Base-by-base conservation (phyloP, 1,140 invertebrate genomes). In the Drosophila nikananu region DNA sequence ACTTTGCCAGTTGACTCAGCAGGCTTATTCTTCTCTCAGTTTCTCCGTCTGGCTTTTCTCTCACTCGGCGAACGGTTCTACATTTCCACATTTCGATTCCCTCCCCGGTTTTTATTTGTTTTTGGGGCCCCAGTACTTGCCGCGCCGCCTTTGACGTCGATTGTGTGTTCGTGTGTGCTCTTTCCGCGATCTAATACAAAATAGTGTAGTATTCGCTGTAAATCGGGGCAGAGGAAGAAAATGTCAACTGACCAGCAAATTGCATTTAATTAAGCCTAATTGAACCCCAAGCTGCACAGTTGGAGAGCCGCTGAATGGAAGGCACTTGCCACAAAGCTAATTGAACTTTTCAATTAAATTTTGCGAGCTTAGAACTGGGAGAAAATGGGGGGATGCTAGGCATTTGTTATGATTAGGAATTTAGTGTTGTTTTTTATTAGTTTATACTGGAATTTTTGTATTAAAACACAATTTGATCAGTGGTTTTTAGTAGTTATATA, bases 191-290 rank as follows among this genome's bases (percentile, higher is more conserved):
- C 51, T 32, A 27, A 58, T 51, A 52, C 44, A 46, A 13, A 13
- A 51, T 21, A 52, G 59, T 80, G 62, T 55, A 60, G 32, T n/a
- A 35, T 23, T 13, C 37, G 37, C 15, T 60, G 68, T 60, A 61
- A 61, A 73, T 61, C 70, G 10, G 52, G 52, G 52, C 52, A 55
- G 37, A 27, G 10, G 48, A 17, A 17, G 15, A 66, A 68, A 72
- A 13, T 46, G 23, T 58, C 59, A 65, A 55, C 51, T 61, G 37
- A 39, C 42, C 61, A 59, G 66, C 77, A 83, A 87, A 84, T 84
- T 87, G 73, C 74, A 81, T 64, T 87, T 87, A 90, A 87, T 87
- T 87, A 87, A 90, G 70, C 66, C 48, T 84, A 90, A 87, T 87
- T 87, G 81, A 84, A 79, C 65, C 68, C 74, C 54, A 25, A 55